Percentiles rank a stretch among this genome's conserved stretches.
Conservation (phyloP, 2,113 vertebrate genomes). For the Tupaia chinensis region DNA sequence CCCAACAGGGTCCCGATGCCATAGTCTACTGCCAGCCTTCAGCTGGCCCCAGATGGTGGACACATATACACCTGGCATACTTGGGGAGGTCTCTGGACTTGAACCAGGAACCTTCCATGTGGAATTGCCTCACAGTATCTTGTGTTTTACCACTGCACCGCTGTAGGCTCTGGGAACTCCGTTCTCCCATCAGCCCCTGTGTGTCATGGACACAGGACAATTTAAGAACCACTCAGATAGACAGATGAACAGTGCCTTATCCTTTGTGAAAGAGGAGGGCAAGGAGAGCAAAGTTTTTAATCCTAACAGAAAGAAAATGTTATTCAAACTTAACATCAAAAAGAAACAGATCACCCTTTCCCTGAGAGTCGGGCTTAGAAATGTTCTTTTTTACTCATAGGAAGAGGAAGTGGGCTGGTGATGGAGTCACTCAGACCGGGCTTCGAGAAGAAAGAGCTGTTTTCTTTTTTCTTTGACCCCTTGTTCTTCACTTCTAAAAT, state of each 20-base stretch:
- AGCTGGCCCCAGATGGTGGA: too few species aligned
- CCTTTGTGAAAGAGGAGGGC: neutral
- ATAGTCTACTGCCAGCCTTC: too few species aligned
- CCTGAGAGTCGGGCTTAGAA: neutral
- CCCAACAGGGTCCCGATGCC: too few species aligned
- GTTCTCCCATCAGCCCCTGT: fast-evolving
- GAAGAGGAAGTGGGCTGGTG: neutral
- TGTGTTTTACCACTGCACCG: too few species aligned
- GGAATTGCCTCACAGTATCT: too few species aligned
- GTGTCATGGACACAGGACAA: neutral
- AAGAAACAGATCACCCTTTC: neutral
- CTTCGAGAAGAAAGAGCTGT: neutral
- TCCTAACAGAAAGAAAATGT: neutral
- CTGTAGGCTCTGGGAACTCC: neutral
- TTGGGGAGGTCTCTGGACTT: too few species aligned
- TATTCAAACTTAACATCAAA: neutral
- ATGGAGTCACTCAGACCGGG: too few species aligned
- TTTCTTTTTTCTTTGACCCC: fast-evolving
- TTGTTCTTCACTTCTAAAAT: neutral
- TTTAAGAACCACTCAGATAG: neutral
- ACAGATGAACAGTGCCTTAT: neutral
- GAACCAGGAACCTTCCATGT: too few species aligned
- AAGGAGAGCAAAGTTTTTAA: neutral
- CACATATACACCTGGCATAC: too few species aligned
- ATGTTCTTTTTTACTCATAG: neutral